Evolutionary conservation across 2,888 invertebrate genomes (phyloP), one percentile per base, ranked within the genome.

Genomic region (Tethea ocularis): DNA sequence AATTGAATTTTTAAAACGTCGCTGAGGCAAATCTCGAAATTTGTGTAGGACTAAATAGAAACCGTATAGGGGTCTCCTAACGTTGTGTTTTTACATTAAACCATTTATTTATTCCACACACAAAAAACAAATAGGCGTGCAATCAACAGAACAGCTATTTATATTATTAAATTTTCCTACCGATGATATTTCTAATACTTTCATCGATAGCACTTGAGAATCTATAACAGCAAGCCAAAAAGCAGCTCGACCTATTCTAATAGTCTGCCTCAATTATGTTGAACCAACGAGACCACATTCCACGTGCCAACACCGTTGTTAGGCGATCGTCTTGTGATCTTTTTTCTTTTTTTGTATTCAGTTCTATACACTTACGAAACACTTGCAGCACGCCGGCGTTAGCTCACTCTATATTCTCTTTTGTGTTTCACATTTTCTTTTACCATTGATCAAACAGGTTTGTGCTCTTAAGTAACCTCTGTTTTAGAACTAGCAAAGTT

Each of bases 281-380:
- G 68, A 66, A 71, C 77, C 71, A 81, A 78, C 80, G 68, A 72
- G 78, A 83, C 89, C 80, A 74, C 89, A 89, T 89, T 89, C 89
- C 89, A 74, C 63, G 64, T 75, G 74, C 81, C 77, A 68, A 68
- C 80, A 70, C 73, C 72, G 77, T 75, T 74, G 78, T 77, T 75
- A 69, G 60, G 63, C 67, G 72, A 68, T 69, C 69, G 72, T 62
- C 62, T 67, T 57, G 59, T 64, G 64, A 46, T 68, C 62, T 64
- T 65, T 70, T 68, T 74, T 26, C 68, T 72, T 77, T 72, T 77
- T 72, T 77, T 82, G 62, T 74, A 68, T 67, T 67, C 67, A 64
- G 46, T 46, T 46, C 46, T 46, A 46, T 58, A 61, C 58, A 56
- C 62, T 72, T 65, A 78, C 73, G 71, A 74, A 74, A 77, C 66